Evolutionary conservation across 2,113 vertebrate genomes (phyloP).

Genomic region (Tursiops truncatus): DNA sequence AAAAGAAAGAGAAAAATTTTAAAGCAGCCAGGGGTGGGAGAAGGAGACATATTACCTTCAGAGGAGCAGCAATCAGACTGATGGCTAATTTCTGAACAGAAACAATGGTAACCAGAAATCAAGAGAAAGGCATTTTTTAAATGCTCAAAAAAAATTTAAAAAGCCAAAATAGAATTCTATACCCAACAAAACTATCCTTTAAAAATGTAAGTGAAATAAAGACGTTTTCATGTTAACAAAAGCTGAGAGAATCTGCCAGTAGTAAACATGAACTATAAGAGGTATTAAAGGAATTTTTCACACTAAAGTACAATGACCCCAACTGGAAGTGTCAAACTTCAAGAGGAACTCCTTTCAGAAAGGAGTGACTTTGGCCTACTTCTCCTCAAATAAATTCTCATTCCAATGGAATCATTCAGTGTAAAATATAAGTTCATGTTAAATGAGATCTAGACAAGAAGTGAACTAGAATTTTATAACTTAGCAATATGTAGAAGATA

Average conservation of each 20-base stretch:
- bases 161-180: slow-evolving; percentile 42
- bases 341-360: neutral
- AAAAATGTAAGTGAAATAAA: neutral
- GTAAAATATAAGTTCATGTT: neutral
- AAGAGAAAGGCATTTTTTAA: slow-evolving; percentile 20
- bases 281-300: neutral
- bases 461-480: neutral
- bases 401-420: neutral
- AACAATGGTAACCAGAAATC: slow-evolving; percentile 22
- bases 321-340: neutral
- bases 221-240: neutral
- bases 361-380: neutral
- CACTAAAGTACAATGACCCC: neutral
- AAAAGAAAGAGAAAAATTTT: slow-evolving; percentile 33
- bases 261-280: neutral
- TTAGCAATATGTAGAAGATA: neutral
- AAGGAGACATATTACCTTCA: neutral
- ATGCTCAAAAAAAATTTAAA: neutral
- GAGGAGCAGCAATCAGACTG: neutral
- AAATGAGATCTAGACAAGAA: neutral
- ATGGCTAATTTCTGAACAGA: slow-evolving; percentile 2
- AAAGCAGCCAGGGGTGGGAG: neutral
- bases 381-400: neutral
- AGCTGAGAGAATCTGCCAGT: neutral
- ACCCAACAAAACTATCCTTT: slow-evolving; percentile 66